phyloP scores from a whole-genome alignment of 2,888 invertebrate species.

The Cataglyphis albicans region DNA sequence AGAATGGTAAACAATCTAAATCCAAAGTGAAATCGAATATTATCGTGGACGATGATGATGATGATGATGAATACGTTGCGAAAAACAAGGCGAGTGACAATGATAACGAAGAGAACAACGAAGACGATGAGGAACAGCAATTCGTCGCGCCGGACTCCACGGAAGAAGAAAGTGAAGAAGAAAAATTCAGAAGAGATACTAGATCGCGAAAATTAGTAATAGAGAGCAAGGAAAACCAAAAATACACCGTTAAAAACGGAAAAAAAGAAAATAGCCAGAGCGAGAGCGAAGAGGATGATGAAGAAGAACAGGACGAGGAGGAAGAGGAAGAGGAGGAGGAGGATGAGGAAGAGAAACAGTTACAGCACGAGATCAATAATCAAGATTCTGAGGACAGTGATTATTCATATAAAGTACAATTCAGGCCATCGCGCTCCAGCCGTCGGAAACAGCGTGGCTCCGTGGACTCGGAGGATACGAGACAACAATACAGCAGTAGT shows the following conservation, averaged over 20 bases:
- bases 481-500: neutral
- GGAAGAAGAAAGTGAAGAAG: conserved; percentile 78
- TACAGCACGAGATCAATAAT: conserved; percentile 64
- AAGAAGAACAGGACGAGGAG: conserved; percentile 43
- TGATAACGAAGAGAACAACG: conserved; percentile 76
- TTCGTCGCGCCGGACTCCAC: conserved; percentile 67
- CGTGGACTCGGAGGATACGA: conserved; percentile 58
- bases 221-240: conserved; percentile 51
- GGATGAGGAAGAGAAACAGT: conserved; percentile 60
- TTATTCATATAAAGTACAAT: conserved; percentile 70
- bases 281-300: conserved; percentile 65
- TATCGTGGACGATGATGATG: conserved; percentile 75
- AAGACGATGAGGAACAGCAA: conserved; percentile 31
- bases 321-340: conserved; percentile 60
- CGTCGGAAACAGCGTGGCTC: conserved; percentile 70
- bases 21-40: conserved; percentile 70
- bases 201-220: conserved; percentile 72
- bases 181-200: conserved; percentile 66
- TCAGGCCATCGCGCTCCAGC: conserved; percentile 64
- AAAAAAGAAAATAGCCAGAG: conserved; percentile 59
- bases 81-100: conserved; percentile 70
- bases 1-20: conserved; percentile 74
- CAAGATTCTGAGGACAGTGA: conserved; percentile 74
- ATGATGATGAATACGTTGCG: conserved; percentile 69
- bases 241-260: conserved; percentile 53